phyloP scores from a whole-genome alignment of 2,888 invertebrate species.

The Folsomia manolachei region DNA sequence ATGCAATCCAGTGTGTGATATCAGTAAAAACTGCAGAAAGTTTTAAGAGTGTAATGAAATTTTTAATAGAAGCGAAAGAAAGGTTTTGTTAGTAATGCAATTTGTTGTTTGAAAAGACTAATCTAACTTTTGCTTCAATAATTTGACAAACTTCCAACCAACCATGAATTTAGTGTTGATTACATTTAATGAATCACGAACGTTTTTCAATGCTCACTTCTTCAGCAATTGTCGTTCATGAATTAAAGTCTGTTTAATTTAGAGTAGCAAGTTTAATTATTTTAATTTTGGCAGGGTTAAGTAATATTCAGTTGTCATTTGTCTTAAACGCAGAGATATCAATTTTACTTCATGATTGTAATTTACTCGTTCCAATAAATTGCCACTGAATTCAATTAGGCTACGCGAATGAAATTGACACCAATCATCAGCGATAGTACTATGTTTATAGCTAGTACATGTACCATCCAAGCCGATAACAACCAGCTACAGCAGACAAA shows the following conservation, averaged over 20 bases:
- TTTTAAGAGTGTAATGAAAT: not conserved
- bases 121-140: too few relatives aligned
- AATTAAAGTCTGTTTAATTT: not conserved
- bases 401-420: not conserved
- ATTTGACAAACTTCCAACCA: too few relatives aligned
- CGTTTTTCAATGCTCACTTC: too few relatives aligned
- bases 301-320: not conserved
- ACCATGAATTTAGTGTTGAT: too few relatives aligned
- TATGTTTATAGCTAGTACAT: too few relatives aligned
- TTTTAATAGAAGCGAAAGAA: not conserved
- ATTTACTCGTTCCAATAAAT: not conserved
- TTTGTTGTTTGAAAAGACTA: too few relatives aligned
- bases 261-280: not conserved
- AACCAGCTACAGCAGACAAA: too few relatives aligned
- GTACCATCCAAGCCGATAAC: too few relatives aligned
- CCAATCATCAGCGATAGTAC: not conserved
- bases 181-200: too few relatives aligned
- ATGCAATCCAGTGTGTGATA: not conserved
- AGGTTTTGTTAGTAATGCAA: not conserved
- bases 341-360: too few relatives aligned
- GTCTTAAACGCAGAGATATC: too few relatives aligned
- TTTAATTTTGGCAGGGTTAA: not conserved
- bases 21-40: not conserved
- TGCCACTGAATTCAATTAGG: not conserved
- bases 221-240: not conserved